These are phyloP conservation scores for Coremacera marginata DNA, from an alignment of 2,888 invertebrate genomes.

Conservation along the genomic window DNA sequence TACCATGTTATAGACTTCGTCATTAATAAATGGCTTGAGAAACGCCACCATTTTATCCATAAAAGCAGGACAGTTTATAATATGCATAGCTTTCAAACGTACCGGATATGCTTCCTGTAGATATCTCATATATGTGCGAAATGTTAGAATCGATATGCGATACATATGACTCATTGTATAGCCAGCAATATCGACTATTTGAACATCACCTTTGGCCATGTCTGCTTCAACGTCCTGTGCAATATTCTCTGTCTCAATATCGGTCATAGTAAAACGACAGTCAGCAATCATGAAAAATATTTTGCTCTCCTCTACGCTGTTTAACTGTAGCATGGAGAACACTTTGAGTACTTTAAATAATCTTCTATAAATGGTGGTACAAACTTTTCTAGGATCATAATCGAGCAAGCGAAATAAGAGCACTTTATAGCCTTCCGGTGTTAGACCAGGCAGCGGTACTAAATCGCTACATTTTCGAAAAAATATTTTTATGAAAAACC, in stretches of 20 bases:
- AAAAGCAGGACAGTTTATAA: constrained; percentile 74
- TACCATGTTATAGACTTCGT: constrained; percentile 73
- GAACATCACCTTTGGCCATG: constrained; percentile 74
- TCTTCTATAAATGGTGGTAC: neutral
- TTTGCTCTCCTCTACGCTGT: constrained; percentile 58
- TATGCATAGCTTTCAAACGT: constrained; percentile 76
- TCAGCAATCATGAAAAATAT: constrained; percentile 60
- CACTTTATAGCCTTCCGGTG: constrained; percentile 58
- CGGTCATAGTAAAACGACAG: constrained; percentile 53
- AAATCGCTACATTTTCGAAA: constrained; percentile 52
- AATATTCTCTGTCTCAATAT: constrained; percentile 32
- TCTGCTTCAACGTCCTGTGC: neutral
- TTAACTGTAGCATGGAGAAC: constrained; percentile 47
- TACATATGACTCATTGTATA: constrained; percentile 75
- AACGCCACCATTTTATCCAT: constrained; percentile 59
- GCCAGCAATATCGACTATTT: constrained; percentile 78
- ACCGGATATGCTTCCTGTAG: constrained; percentile 79
- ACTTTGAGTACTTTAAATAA: neutral
- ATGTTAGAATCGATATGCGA: constrained; percentile 72
- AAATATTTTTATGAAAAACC: neutral
- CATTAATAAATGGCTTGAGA: constrained; percentile 74
- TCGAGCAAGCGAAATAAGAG: constrained; percentile 56
- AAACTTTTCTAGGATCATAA: constrained; percentile 58
- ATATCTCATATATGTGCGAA: constrained; percentile 77
- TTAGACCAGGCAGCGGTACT: constrained; percentile 58